Percentiles rank a stretch among this genome's conserved stretches.
These are phyloP conservation scores for Tubulanus polymorphus DNA, from an alignment of 2,888 invertebrate genomes.

Conservation along the genomic window DNA sequence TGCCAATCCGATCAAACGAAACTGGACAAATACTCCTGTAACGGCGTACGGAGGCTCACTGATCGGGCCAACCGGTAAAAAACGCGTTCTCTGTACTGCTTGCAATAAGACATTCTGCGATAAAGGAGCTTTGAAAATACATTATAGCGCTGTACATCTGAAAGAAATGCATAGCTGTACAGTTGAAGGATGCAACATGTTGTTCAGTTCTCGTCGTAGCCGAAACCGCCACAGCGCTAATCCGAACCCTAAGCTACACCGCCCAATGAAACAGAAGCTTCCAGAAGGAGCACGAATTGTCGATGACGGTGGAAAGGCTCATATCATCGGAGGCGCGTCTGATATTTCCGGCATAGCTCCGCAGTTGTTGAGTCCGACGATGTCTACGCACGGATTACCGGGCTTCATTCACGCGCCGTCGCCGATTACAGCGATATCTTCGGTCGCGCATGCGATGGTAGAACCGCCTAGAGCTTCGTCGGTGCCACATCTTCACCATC, in stretches of 20 bases:
- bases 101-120: constrained; percentile 99
- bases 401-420: constrained; percentile 25
- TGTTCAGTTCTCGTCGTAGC: constrained; percentile 95
- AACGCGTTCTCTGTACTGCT: constrained; percentile 95
- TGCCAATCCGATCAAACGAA: constrained; percentile 52
- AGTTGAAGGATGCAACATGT: constrained; percentile 97
- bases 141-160: constrained; percentile 96
- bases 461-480: too few relatives aligned
- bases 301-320: constrained; percentile 23
- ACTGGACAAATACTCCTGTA: constrained; percentile 54
- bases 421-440: constrained; percentile 27
- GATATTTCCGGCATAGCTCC: too few relatives aligned
- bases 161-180: constrained; percentile 99
- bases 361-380: too few relatives aligned
- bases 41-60: constrained; percentile 44
- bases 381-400: constrained; percentile 18
- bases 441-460: too few relatives aligned
- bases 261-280: constrained; percentile 82
- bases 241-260: constrained; percentile 96
- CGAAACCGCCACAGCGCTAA: constrained; percentile 96
- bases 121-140: constrained; percentile 98
- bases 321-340: too few relatives aligned
- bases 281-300: constrained; percentile 57
- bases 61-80: constrained; percentile 63
- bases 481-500: too few relatives aligned